Base-by-base conservation (phyloP, 2,888 invertebrate genomes). In the Belgica antarctica region DNA sequence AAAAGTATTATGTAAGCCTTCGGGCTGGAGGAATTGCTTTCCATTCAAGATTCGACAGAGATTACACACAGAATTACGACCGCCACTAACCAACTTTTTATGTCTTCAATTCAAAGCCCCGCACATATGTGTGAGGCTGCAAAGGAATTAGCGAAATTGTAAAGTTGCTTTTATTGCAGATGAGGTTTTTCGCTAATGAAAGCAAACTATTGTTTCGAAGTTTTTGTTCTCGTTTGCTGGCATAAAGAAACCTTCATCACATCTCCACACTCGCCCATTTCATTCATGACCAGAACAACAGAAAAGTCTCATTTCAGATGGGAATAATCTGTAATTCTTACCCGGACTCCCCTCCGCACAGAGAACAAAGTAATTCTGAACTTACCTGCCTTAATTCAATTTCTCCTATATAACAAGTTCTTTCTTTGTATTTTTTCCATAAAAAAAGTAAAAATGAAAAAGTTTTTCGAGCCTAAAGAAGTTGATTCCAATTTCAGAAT, bases 381-480 rank as follows among this genome's bases (percentile, higher is more conserved):
- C 41, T n/a, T 41, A 41, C 41, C 41, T 41, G 41, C 41, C 41
- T 52, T 52, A 52, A 52, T 52, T 52, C 52, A 52, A 52, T 52
- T 52, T 52, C n/a, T n/a, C 52, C 52, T 52, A 52, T 52, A 2
- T 8, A 52, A 22, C 7, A 22, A 19, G 52, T 52, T 52, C 12
- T 31, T 31, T 22, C 52, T 7, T 52, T 19, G 7, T 41, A 41
- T 41, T 41, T 34, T 41, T 41, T n/a, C 12, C 4, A 41, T 41
- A 7, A 52, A 52, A 52, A 52, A 46, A 46, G 46, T 10, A 7
- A 15, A 15, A 46, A 52, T 19, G 52, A 22, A 52, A 52, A 52
- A 52, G 22, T 8, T 52, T 52, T n/a, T 52, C 4, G n/a, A n/a
- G 2, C 52, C 52, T 52, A 19, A 22, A 22, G 19, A 52, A 22